Conservation (phyloP, 2,113 vertebrate species). For the Aviceda subcristata region DNA sequence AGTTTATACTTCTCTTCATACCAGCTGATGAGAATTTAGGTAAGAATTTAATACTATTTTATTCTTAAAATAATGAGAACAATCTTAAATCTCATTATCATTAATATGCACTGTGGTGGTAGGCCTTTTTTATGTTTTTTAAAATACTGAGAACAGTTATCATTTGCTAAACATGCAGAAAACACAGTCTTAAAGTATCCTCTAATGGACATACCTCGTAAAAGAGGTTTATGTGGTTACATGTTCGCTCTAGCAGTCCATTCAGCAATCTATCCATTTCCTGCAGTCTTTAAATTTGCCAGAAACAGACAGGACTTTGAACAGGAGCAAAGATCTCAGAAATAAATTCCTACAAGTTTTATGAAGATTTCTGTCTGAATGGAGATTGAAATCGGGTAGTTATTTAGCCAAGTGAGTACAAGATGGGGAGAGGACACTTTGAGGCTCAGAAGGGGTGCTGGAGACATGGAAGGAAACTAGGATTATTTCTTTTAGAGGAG, state of each 20-base stretch:
- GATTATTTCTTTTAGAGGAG: neutral
- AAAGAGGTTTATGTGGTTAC: neutral
- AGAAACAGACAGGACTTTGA: neutral
- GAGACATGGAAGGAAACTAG: neutral
- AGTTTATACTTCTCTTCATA: constrained; percentile 82
- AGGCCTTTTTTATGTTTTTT: neutral
- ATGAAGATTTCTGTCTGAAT: neutral
- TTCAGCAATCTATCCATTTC: neutral
- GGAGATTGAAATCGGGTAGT: neutral
- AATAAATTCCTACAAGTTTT: neutral
- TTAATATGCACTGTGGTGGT: neutral
- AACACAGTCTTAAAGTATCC: neutral
- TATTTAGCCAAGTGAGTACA: neutral
- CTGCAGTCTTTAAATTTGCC: neutral
- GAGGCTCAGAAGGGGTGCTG: neutral
- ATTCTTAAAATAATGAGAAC: neutral
- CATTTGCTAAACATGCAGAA: neutral
- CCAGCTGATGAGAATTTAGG: constrained; percentile 72
- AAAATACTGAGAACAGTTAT: neutral
- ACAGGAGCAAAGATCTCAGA: neutral
- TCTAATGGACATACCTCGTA: neutral
- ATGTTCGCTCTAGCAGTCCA: neutral
- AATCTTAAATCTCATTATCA: neutral
- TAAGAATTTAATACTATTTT: constrained; percentile 61
- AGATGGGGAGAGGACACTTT: neutral